Conservation (phyloP, 2,888 invertebrate genomes). For the Busseola fusca region DNA sequence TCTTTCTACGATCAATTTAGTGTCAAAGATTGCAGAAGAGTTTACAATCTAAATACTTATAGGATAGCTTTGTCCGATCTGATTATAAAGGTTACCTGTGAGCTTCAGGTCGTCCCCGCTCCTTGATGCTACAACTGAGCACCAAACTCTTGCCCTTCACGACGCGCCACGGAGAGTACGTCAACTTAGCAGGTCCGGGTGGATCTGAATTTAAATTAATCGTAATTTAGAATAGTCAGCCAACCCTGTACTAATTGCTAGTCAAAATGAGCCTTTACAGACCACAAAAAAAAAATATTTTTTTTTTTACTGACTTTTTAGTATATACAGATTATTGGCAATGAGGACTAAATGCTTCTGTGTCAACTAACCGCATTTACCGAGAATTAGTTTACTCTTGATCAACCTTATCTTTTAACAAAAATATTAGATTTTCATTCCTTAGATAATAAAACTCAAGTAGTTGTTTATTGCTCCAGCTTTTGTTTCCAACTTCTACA, state of each 20-base stretch:
- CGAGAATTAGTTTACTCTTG: too few relatives aligned
- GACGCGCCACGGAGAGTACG: slow-evolving; percentile 92
- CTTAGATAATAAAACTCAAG: not conserved
- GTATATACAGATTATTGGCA: not conserved
- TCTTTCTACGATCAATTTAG: not conserved
- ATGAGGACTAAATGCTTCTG: not conserved
- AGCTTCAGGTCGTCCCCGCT: slow-evolving; percentile 94
- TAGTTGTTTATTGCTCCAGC: not conserved
- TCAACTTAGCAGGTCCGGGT: slow-evolving; percentile 94
- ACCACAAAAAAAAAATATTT: not conserved
- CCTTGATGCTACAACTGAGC: slow-evolving; percentile 95
- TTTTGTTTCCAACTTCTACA: not conserved
- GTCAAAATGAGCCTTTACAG: not conserved
- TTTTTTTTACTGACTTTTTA: not conserved
- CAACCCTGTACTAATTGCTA: too few relatives aligned
- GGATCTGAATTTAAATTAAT: slow-evolving; percentile 91
- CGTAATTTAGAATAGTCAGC: not conserved
- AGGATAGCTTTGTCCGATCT: not conserved
- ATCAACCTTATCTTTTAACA: not conserved
- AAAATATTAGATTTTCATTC: not conserved
- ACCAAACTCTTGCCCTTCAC: slow-evolving; percentile 95
- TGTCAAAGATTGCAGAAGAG: not conserved
- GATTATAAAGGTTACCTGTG: slow-evolving; percentile 78
- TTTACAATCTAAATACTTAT: not conserved
- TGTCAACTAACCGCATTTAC: too few relatives aligned